Evolutionary conservation across 2,113 vertebrate genomes (phyloP).

Genomic region (Phrynosoma blainvillii): DNA sequence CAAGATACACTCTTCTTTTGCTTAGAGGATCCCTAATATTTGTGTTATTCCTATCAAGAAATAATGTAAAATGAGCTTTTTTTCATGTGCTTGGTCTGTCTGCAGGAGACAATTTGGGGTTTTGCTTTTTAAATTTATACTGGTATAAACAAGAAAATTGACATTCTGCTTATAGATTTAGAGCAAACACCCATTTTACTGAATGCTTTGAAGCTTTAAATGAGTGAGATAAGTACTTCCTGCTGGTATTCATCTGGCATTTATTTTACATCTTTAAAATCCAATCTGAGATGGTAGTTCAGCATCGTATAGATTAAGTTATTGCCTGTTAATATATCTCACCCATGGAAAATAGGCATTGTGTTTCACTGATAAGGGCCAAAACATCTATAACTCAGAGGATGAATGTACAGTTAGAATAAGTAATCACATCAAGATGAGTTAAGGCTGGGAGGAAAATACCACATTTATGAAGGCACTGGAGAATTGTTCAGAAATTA

Average conservation of each 20-base stretch:
- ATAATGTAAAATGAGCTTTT: constrained; percentile 57
- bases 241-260: constrained; percentile 21
- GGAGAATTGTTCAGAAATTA: constrained; percentile 24
- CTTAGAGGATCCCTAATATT: constrained; percentile 55
- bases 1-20: constrained; percentile 63
- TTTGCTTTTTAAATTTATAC: constrained; percentile 47
- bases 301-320: constrained; percentile 19
- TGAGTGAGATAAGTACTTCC: constrained; percentile 32
- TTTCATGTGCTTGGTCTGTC: constrained; percentile 3
- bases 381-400: constrained; percentile 9
- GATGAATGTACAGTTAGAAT: constrained; percentile 31
- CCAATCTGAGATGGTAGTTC: constrained; percentile 1
- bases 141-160: constrained; percentile 59
- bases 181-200: constrained; percentile 48
- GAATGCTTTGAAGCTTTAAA: constrained; percentile 51
- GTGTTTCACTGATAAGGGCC: constrained; percentile 11
- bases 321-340: constrained; percentile 10
- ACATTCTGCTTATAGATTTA: constrained; percentile 44
- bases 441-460: constrained; percentile 37
- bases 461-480: constrained; percentile 20
- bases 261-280: constrained; percentile 39
- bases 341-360: constrained; percentile 16
- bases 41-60: constrained; percentile 51
- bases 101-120: constrained; percentile 54
- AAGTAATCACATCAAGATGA: constrained; percentile 32